Evolutionary conservation across 2,797 vertebrate species (phyloP).

Genomic region (Rachycentron canadum): DNA sequence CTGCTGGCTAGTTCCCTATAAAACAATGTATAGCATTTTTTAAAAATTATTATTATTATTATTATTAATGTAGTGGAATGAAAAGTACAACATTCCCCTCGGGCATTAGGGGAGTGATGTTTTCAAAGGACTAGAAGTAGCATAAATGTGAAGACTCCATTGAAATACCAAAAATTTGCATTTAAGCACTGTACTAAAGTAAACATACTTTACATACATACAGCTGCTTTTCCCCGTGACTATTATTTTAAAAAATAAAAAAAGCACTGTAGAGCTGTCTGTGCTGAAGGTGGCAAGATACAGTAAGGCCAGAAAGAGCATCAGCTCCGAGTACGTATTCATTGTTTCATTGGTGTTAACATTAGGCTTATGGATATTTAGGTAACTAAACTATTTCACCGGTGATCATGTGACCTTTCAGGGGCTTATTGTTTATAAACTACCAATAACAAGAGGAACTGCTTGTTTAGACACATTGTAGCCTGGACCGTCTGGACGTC

Average conservation of each 20-base stretch:
- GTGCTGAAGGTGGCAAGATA: neutral
- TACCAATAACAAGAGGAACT: conserved; percentile 33
- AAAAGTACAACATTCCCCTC: neutral
- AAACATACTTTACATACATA: neutral
- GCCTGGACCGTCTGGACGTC: conserved; percentile 63
- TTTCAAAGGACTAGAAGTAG: neutral
- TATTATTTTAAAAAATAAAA: neutral
- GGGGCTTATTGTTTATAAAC: conserved; percentile 22
- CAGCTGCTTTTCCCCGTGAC: neutral
- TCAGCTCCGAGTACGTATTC: neutral
- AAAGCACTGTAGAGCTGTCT: neutral
- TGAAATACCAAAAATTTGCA: neutral
- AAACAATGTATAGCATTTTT: neutral
- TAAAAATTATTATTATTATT: too few relatives aligned
- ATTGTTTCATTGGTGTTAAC: neutral
- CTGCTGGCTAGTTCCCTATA: neutral
- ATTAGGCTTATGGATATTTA: neutral
- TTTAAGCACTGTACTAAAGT: neutral
- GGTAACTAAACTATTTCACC: neutral
- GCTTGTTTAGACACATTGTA: conserved; percentile 68
- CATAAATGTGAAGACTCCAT: neutral
- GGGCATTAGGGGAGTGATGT: too few relatives aligned
- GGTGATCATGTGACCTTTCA: neutral
- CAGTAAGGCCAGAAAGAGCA: neutral
- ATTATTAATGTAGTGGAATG: neutral